Percentiles rank a stretch among this genome's conserved stretches.
These are phyloP conservation scores for Cybosia mesomella DNA, from an alignment of 2,888 invertebrate species.

Conservation along the genomic window DNA sequence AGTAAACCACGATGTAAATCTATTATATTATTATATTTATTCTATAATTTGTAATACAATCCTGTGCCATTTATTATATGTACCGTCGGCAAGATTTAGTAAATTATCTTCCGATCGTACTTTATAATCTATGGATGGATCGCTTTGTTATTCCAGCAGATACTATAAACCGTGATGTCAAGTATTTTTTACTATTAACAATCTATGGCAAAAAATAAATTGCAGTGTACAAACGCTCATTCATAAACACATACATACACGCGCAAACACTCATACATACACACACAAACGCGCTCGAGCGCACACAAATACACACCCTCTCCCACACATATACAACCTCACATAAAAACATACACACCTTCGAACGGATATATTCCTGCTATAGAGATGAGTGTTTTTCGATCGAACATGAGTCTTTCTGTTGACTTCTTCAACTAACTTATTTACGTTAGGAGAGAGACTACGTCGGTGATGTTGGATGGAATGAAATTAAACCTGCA, in stretches of 20 bases:
- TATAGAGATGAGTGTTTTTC: no score
- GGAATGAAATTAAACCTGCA: no score
- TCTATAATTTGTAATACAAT: conserved; percentile 13
- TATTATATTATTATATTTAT: conserved; percentile 7
- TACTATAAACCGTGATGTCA: background rate
- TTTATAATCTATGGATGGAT: conserved; percentile 31
- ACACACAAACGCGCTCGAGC: background rate
- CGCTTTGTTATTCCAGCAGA: conserved; percentile 20
- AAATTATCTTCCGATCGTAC: conserved; percentile 2
- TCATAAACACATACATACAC: background rate
- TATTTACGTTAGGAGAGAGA: no score
- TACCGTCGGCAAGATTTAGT: conserved; percentile 3
- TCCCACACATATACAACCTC: background rate
- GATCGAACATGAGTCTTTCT: no score
- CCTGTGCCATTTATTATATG: conserved; percentile 42
- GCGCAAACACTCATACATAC: background rate
- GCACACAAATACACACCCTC: background rate
- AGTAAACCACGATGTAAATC: background rate
- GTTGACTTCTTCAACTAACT: background rate
- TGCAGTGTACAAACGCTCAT: background rate
- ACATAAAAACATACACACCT: no score
- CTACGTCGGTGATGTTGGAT: no score
- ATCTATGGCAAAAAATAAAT: background rate
- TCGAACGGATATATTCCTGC: no score
- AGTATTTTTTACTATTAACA: background rate